These are phyloP conservation scores for Lypha dubia DNA, from an alignment of 2,888 invertebrate species.

Conservation along the genomic window DNA sequence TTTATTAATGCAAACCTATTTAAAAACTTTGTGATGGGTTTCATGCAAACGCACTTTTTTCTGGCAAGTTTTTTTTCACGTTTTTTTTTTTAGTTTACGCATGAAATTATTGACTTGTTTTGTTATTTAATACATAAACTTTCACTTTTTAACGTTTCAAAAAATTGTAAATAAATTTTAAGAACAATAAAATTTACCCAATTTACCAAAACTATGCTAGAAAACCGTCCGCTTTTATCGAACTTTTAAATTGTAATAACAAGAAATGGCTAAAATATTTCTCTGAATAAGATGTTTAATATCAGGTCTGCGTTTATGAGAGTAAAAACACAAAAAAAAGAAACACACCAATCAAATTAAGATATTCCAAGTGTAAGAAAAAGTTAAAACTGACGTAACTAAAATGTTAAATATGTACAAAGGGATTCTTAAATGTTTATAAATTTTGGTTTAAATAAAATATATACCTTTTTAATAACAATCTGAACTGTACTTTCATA, in stretches of 20 bases:
- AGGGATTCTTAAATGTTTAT: slow-evolving; percentile 2
- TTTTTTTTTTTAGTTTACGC: slow-evolving; percentile 41
- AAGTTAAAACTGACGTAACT: background rate
- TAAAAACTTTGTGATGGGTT: background rate
- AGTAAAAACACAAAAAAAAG: background rate
- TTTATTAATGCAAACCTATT: slow-evolving; percentile 3
- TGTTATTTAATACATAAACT: slow-evolving; percentile 25
- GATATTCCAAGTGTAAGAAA: background rate
- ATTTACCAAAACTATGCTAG: slow-evolving; percentile 1
- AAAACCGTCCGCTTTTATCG: slow-evolving; percentile 20
- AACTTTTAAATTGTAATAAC: slow-evolving; percentile 18
- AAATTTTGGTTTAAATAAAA: background rate
- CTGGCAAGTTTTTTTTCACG: slow-evolving; percentile 8
- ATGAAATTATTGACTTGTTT: slow-evolving; percentile 2
- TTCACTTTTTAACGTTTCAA: slow-evolving; percentile 57
- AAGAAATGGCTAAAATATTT: slow-evolving; percentile 15
- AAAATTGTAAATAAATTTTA: slow-evolving; percentile 46
- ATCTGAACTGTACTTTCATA: too few species aligned
- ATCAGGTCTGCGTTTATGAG: background rate
- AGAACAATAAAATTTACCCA: slow-evolving; percentile 1
- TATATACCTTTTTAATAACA: too few species aligned
- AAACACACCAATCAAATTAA: background rate
- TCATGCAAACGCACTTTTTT: slow-evolving; percentile 4
- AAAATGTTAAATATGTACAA: background rate
- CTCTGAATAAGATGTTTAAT: slow-evolving; percentile 4